A percentile compares a stretch with the other conserved stretches of the same genome.
These are phyloP conservation scores for Irena cyanogastra DNA, from an alignment of 2,113 vertebrate genomes.

Conservation along the genomic window DNA sequence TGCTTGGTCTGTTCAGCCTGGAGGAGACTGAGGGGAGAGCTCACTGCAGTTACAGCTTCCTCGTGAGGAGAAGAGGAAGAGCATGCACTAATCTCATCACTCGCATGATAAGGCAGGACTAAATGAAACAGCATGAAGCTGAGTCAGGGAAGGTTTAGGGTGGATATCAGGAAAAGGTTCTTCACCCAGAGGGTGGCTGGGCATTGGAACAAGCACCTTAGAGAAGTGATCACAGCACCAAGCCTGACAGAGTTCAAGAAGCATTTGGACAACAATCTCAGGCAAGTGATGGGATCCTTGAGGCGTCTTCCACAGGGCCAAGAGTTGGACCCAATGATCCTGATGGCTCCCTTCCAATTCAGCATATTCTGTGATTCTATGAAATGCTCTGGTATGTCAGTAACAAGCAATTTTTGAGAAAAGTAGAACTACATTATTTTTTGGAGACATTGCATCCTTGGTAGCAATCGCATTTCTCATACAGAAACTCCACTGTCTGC, in stretches of 20 bases:
- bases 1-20: not conserved
- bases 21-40: not conserved
- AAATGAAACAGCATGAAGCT: not conserved
- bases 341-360: not conserved
- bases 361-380: not conserved
- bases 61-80: fast-evolving
- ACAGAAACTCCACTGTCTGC: not conserved
- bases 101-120: not conserved
- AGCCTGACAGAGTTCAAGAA: not conserved
- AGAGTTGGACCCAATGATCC: not conserved
- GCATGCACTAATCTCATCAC: not conserved
- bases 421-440: not conserved
- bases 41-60: not conserved
- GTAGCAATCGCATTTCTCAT: not conserved
- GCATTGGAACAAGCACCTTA: not conserved
- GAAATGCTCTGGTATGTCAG: not conserved
- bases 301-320: not conserved
- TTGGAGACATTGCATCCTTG: not conserved
- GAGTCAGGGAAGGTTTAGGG: not conserved
- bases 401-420: not conserved
- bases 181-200: not conserved
- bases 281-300: not conserved
- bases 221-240: not conserved
- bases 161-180: not conserved
- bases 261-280: not conserved